A percentile compares a stretch with the other conserved stretches of the same genome.
phyloP scores from a whole-genome alignment of 2,888 invertebrate species.

The Platypus cylindrus region DNA sequence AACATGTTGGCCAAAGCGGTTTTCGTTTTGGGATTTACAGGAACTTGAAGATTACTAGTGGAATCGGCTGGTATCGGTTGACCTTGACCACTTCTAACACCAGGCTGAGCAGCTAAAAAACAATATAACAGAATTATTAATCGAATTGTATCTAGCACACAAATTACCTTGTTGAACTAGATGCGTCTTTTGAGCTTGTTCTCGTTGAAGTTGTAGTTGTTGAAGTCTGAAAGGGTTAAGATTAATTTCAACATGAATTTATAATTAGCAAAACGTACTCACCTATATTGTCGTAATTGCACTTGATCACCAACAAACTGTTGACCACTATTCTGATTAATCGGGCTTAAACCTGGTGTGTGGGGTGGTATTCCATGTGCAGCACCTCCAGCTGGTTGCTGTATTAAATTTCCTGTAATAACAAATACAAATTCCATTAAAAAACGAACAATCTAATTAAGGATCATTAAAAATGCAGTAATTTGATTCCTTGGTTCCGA shows the following conservation, averaged over 20 bases:
- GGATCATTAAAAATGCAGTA: background rate
- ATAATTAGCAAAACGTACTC: no score
- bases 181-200: constrained; percentile 24
- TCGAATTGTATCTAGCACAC: background rate
- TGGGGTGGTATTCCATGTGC: constrained; percentile 16
- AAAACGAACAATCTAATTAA: background rate
- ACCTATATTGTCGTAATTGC: constrained; percentile 42
- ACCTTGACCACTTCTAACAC: constrained; percentile 15
- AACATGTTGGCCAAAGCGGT: constrained; percentile 92
- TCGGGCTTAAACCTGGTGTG: constrained; percentile 31
- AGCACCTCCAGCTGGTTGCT: constrained; percentile 10
- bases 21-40: constrained; percentile 80
- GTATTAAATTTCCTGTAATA: constrained; percentile 9
- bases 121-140: background rate
- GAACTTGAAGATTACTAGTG: constrained; percentile 18
- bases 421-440: background rate
- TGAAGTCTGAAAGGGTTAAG: constrained; percentile 42
- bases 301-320: constrained; percentile 23
- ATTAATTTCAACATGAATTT: no score
- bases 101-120: constrained; percentile 7
- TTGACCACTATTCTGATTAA: constrained; percentile 23
- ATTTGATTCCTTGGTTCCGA: background rate
- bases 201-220: constrained; percentile 39
- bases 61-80: constrained; percentile 23
- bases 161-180: constrained; percentile 18